phyloP scores from a whole-genome alignment of 64 coral and sea anemone genomes.

The Pocillopora damicornis region DNA sequence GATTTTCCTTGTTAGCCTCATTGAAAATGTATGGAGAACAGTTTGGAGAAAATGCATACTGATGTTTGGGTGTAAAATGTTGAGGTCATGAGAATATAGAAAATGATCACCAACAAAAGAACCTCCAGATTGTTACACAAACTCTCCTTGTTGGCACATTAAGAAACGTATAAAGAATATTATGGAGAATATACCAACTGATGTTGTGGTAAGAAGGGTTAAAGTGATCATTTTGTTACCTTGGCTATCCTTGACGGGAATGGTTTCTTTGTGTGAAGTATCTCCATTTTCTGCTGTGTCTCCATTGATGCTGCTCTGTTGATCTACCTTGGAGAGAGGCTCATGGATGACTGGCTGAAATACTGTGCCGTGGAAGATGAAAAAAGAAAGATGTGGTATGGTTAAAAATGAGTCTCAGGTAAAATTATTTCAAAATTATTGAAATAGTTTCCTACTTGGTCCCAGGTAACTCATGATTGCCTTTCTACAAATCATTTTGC shows the following conservation, averaged over 20 bases:
- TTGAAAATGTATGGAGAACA: too few relatives aligned
- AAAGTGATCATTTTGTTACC: neutral
- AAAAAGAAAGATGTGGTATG: neutral
- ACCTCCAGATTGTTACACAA: neutral
- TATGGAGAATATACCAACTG: too few relatives aligned
- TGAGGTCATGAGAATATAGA: too few relatives aligned
- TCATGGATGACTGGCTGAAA: constrained; percentile 90
- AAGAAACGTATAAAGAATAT: neutral
- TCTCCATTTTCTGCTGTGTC: constrained; percentile 1
- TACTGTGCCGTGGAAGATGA: constrained; percentile 17
- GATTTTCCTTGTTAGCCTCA: too few relatives aligned
- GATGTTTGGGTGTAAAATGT: too few relatives aligned
- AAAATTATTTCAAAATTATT: too few relatives aligned
- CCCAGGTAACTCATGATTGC: too few relatives aligned
- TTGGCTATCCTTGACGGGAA: constrained; percentile 1
- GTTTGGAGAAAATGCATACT: too few relatives aligned
- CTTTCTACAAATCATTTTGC: too few relatives aligned
- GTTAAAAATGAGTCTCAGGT: neutral
- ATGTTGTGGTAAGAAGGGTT: neutral
- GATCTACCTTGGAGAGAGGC: constrained; percentile 65
- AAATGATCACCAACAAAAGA: too few relatives aligned
- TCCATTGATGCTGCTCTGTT: constrained; percentile 15
- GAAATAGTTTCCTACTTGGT: too few relatives aligned
- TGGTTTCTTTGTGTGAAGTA: neutral
- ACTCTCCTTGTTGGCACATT: too few relatives aligned